A percentile compares a stretch with the other conserved stretches of the same genome.
Evolutionary conservation across 2,797 vertebrate species (phyloP).

Genomic region (Schizopygopsis malacanthus): DNA sequence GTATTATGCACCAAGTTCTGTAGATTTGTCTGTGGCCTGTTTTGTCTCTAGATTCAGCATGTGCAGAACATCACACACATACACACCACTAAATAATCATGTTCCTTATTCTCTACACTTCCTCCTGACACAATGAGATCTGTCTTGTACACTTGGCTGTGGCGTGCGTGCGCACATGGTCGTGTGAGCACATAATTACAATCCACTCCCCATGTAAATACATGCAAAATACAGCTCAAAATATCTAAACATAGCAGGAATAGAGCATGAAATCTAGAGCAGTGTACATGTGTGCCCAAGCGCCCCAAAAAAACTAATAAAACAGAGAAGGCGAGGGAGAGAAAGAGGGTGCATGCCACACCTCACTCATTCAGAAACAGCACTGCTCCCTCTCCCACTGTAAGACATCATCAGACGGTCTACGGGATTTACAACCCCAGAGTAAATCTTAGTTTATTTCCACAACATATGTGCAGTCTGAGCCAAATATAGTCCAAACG

Average conservation of each 20-base stretch:
- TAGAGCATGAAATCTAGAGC: neutral
- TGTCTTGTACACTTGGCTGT: slow-evolving; percentile 18
- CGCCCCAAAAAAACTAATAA: neutral
- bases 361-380: slow-evolving; percentile 40
- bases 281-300: neutral
- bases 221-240: neutral
- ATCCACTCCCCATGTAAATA: neutral
- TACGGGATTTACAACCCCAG: slow-evolving; percentile 14
- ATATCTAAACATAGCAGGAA: neutral
- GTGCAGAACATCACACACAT: neutral
- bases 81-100: slow-evolving; percentile 23
- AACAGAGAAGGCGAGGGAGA: neutral
- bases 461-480: slow-evolving; percentile 19
- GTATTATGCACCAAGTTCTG: neutral
- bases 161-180: neutral
- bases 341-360: slow-evolving; percentile 37
- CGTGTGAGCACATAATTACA: neutral
- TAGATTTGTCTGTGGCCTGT: too few species aligned
- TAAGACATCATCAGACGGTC: slow-evolving; percentile 28
- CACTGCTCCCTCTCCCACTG: neutral
- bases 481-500: neutral
- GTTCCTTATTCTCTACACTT: slow-evolving; percentile 2
- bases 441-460: slow-evolving; percentile 3
- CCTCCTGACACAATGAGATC: slow-evolving; percentile 21
- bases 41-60: neutral